A percentile compares a stretch with the other conserved stretches of the same genome.
These are phyloP conservation scores for Leptopilina syphax DNA, from an alignment of 2,888 invertebrate genomes.

Conservation along the genomic window DNA sequence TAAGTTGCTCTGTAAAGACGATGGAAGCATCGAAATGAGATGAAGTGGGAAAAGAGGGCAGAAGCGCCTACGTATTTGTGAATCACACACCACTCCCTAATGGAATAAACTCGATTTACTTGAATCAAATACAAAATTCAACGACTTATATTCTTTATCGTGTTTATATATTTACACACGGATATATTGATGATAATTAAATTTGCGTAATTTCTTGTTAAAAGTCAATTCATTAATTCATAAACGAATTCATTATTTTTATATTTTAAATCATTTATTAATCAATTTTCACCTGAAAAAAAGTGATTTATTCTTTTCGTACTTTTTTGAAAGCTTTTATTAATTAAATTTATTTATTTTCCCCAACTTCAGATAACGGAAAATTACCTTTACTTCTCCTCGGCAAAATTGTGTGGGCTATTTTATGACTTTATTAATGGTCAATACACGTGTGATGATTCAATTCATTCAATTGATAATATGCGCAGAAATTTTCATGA, in stretches of 20 bases:
- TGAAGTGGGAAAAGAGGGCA: conserved; percentile 31
- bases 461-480: conserved; percentile 23
- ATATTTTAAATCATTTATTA: neutral
- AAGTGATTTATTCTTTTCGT: neutral
- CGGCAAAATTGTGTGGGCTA: conserved; percentile 8
- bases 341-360: too few relatives aligned
- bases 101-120: conserved; percentile 25
- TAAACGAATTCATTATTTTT: conserved; percentile 10
- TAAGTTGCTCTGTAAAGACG: conserved; percentile 23
- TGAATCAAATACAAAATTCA: conserved; percentile 14
- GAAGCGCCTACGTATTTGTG: conserved; percentile 39
- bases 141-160: neutral
- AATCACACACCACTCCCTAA: conserved; percentile 43
- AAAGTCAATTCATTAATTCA: neutral
- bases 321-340: neutral
- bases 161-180: neutral
- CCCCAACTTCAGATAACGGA: too few relatives aligned
- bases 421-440: neutral
- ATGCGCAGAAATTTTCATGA: conserved; percentile 10
- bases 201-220: conserved; percentile 29
- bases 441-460: conserved; percentile 3
- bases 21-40: conserved; percentile 27
- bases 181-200: neutral
- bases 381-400: neutral
- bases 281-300: neutral